Conservation (phyloP, 2,113 vertebrate genomes). For the Rhinogobius similis region DNA sequence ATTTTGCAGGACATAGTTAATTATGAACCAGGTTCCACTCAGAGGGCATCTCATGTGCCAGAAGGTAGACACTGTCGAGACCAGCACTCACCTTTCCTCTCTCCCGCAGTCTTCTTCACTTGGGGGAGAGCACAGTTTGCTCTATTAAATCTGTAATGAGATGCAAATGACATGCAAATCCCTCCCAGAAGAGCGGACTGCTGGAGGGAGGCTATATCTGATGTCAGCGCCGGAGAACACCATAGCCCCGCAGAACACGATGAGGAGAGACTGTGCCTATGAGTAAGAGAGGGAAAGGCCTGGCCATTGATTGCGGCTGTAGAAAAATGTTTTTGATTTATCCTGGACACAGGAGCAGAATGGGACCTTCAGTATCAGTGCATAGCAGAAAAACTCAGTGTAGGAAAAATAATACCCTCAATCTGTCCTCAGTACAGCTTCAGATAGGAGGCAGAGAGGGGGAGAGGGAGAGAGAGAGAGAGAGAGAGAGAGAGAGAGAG, state of each 20-base stretch:
- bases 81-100: slow-evolving; percentile 45
- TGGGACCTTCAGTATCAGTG: slow-evolving; percentile 66
- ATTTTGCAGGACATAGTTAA: slow-evolving; percentile 30
- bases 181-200: slow-evolving; percentile 71
- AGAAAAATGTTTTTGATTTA: slow-evolving; percentile 73
- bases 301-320: slow-evolving; percentile 63
- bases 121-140: slow-evolving; percentile 62
- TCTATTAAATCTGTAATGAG: slow-evolving; percentile 68
- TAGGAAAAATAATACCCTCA: slow-evolving; percentile 67
- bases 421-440: slow-evolving; percentile 65
- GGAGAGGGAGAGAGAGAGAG: no score
- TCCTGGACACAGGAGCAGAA: slow-evolving; percentile 65
- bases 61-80: slow-evolving; percentile 35
- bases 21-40: slow-evolving; percentile 15
- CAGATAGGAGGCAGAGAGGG: slow-evolving; percentile 50
- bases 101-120: slow-evolving; percentile 53
- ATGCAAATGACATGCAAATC: slow-evolving; percentile 79
- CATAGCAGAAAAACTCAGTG: slow-evolving; percentile 55
- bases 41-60: slow-evolving; percentile 37
- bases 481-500: no score
- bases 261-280: slow-evolving; percentile 18
- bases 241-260: slow-evolving; percentile 45
- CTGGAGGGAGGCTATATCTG: slow-evolving; percentile 74
- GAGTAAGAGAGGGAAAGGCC: slow-evolving; percentile 40
- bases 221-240: slow-evolving; percentile 72